Evolutionary conservation across 2,888 invertebrate species (phyloP), one percentile per base, ranked within the genome.

Genomic region (Spicauda simplicius): DNA sequence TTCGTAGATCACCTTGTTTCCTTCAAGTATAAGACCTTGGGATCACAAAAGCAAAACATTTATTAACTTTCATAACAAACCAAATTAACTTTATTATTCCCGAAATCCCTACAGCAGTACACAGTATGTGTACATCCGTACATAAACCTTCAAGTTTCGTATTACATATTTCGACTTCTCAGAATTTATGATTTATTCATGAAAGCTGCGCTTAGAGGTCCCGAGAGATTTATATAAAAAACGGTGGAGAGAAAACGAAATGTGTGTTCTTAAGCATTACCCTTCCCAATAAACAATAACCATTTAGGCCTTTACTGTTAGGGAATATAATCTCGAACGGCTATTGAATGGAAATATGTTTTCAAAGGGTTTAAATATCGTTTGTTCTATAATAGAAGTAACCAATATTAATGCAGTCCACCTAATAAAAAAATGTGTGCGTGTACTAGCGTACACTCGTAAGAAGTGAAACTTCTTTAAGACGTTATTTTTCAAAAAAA

Each of bases 141-240:
- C 25, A 25, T 25, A 64, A 65, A 20, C 58, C 37, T n/a, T 20
- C 45, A 55, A 66, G 54, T 55, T 60, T 55, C 66, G n/a, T 55
- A 54, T 60, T 60, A 60, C 54, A 66, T 50, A 59, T 60, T 66
- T 66, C 55, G 33, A 60, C 55, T 66, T 60, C 59, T 30, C 66
- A 33, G 48, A 60, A 60, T 60, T 60, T 66, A 66, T 66, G 65
- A 66, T 66, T 66, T 66, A 66, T 66, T 66, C 65, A 66, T 66
- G 65, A 60, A 60, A 48, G 54, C 55, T 66, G 65, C 59, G 65
- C 59, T 66, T 66, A 66, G 48, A 66, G 55, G 54, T n/a, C 65
- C 54, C 6, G 59, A 59, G 65, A 66, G 59, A 58, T 65, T 58
- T 65, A 65, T 58, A 64, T 19, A 25, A 59, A 45, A 65, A 65